Evolutionary conservation across 2,888 invertebrate species (phyloP).

Genomic region (Polymixis flavicincta): DNA sequence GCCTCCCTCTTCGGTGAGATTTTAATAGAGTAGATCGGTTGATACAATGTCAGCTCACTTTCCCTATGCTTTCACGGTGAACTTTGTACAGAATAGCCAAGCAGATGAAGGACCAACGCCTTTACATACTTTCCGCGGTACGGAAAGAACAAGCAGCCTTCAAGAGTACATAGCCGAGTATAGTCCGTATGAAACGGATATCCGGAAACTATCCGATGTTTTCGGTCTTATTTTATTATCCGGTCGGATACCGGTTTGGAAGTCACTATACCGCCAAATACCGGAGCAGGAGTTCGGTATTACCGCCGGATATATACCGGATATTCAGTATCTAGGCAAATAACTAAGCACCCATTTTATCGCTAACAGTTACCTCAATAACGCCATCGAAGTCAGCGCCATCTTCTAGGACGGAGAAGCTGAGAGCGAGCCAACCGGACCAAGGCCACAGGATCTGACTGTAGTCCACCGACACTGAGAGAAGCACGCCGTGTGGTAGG

Average conservation of each 20-base stretch:
- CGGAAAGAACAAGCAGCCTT: not conserved
- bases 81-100: no score
- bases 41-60: no score
- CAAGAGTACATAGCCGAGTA: not conserved
- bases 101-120: no score
- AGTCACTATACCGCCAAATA: not conserved
- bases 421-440: conserved; percentile 98
- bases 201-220: not conserved
- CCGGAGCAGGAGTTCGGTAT: not conserved
- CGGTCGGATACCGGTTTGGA: not conserved
- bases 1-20: no score
- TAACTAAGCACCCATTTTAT: not conserved
- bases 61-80: no score
- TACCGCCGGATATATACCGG: no score
- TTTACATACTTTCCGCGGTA: not conserved
- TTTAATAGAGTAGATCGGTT: no score
- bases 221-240: not conserved
- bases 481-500: conserved; percentile 94
- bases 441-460: conserved; percentile 98
- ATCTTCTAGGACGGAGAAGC: conserved; percentile 88
- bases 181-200: not conserved
- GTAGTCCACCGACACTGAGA: conserved; percentile 95
- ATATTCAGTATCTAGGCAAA: not conserved
- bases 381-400: conserved; percentile 89
- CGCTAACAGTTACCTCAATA: conserved; percentile 76